Evolutionary conservation across 2,888 invertebrate genomes (phyloP).

Genomic region (Palloptera scutellata): DNA sequence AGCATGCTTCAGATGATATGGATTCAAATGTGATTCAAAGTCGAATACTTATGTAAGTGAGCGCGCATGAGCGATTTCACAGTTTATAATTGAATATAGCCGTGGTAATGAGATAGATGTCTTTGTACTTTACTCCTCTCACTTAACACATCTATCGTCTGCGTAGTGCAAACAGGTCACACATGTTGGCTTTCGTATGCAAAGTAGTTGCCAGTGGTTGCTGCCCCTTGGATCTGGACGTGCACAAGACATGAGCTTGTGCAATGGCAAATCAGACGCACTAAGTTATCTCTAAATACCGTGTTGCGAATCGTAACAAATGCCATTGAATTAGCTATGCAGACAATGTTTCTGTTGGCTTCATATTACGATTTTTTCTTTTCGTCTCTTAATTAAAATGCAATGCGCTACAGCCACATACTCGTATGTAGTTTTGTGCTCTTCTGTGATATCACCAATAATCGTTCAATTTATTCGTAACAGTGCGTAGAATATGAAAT

Average conservation of each 20-base stretch:
- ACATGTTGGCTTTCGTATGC: neutral
- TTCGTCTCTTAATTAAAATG: slow-evolving; percentile 45
- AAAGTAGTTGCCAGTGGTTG: neutral
- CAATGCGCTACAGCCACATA: slow-evolving; percentile 35
- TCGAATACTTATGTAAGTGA: too few species aligned
- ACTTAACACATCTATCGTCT: too few species aligned
- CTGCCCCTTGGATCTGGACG: neutral
- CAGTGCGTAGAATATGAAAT: neutral
- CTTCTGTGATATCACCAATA: slow-evolving; percentile 42
- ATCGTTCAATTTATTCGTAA: neutral
- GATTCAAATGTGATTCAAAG: too few species aligned
- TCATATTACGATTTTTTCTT: slow-evolving; percentile 9
- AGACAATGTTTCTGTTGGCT: neutral
- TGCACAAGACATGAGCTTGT: too few species aligned
- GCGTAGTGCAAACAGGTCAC: neutral
- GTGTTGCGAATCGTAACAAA: too few species aligned
- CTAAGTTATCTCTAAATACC: too few species aligned
- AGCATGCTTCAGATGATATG: too few species aligned
- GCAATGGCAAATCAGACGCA: too few species aligned
- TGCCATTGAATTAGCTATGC: slow-evolving; percentile 2
- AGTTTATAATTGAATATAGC: slow-evolving; percentile 16
- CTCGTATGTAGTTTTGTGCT: neutral
- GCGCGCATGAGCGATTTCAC: neutral
- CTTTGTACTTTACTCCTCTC: neutral
- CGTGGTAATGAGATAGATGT: slow-evolving; percentile 10